These are phyloP conservation scores for Aporrectodea caliginosa DNA, from an alignment of 1,140 invertebrate species.

Conservation along the genomic window DNA sequence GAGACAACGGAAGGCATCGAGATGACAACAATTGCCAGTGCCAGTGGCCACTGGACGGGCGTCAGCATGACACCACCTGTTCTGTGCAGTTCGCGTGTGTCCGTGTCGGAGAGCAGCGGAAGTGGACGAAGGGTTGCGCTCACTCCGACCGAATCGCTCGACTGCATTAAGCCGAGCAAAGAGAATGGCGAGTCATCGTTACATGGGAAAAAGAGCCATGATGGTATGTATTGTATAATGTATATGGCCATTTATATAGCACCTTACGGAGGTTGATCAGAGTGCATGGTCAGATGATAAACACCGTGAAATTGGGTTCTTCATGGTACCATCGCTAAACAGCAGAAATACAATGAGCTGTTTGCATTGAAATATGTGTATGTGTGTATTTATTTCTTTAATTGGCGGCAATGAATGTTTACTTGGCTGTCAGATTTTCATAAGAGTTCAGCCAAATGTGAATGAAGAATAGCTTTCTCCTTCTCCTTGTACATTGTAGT, in stretches of 20 bases:
- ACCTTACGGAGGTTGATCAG: too few species aligned
- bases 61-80: conserved; percentile 57
- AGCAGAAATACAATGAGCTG: too few species aligned
- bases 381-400: too few species aligned
- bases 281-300: too few species aligned
- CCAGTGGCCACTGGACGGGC: conserved; percentile 43
- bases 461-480: too few species aligned
- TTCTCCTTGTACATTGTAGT: not conserved
- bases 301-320: too few species aligned
- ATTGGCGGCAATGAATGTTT: too few species aligned
- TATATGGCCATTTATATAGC: too few species aligned
- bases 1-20: conserved; percentile 74
- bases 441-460: too few species aligned
- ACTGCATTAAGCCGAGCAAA: conserved; percentile 38
- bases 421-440: too few species aligned
- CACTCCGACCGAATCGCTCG: conserved; percentile 42
- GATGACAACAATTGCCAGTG: conserved; percentile 65
- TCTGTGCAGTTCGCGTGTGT: conserved; percentile 63
- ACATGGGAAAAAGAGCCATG: not conserved
- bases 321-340: too few species aligned
- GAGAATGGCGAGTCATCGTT: conserved; percentile 6
- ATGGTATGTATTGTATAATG: conserved; percentile 5
- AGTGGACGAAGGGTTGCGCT: conserved; percentile 11
- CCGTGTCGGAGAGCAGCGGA: conserved; percentile 54
- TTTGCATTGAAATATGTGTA: too few species aligned